These are phyloP conservation scores for Riparia riparia DNA, from an alignment of 2,113 vertebrate species.

Conservation along the genomic window DNA sequence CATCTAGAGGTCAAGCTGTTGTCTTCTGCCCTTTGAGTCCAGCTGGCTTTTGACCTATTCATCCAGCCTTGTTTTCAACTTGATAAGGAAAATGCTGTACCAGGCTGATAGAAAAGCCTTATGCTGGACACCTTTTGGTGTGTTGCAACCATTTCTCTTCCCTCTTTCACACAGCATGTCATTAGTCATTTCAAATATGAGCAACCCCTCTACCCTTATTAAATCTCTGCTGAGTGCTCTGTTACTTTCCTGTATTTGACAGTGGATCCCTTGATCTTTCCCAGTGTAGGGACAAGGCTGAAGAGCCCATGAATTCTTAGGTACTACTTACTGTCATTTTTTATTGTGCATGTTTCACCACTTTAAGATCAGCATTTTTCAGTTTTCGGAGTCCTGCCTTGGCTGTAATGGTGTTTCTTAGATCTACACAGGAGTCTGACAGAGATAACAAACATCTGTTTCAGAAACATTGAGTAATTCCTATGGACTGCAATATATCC, in stretches of 20 bases:
- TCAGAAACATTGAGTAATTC: neutral
- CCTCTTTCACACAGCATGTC: neutral
- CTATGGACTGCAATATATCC: neutral
- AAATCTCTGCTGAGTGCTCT: neutral
- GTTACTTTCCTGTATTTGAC: neutral
- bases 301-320: neutral
- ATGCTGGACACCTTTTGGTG: neutral
- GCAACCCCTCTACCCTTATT: neutral
- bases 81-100: neutral
- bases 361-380: neutral
- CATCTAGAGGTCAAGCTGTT: neutral
- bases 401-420: neutral
- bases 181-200: neutral
- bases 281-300: neutral
- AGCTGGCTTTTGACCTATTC: neutral
- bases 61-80: neutral
- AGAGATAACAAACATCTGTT: neutral
- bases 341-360: neutral
- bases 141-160: neutral
- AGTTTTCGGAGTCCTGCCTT: neutral
- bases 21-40: neutral
- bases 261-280: neutral
- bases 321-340: accelerated
- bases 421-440: neutral
- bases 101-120: neutral